Conservation (phyloP, 2,888 invertebrate genomes). For the Megastigmus dorsalis region DNA sequence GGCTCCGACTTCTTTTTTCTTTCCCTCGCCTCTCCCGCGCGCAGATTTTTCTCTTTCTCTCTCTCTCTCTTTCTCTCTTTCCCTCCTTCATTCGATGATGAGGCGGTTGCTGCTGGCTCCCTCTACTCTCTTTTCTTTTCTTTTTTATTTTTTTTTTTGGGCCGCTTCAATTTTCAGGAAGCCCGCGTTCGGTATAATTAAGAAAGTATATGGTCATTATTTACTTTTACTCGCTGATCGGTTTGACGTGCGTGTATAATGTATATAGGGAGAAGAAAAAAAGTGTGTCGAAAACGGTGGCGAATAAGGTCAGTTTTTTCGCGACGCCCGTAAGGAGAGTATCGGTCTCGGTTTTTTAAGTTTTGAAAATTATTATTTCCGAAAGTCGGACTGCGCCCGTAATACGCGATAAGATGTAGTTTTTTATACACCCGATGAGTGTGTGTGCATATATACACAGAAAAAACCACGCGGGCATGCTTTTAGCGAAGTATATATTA, state of each 20-base stretch:
- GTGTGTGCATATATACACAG: no score
- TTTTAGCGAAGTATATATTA: neutral
- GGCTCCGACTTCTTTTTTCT: neutral
- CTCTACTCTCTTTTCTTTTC: no score
- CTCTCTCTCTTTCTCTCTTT: neutral
- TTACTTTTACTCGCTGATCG: slow-evolving; percentile 31
- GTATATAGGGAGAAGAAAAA: no score
- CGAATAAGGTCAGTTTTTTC: slow-evolving; percentile 21
- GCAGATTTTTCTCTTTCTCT: neutral
- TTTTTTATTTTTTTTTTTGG: neutral
- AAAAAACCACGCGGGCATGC: neutral
- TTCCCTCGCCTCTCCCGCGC: neutral
- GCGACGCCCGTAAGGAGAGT: neutral
- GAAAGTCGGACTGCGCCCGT: no score
- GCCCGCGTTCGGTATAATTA: neutral
- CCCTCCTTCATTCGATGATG: neutral
- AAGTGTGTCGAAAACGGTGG: neutral
- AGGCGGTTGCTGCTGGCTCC: no score
- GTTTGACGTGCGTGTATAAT: no score
- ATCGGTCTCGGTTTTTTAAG: neutral
- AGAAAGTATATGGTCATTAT: neutral
- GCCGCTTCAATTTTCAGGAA: slow-evolving; percentile 1
- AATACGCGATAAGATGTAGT: no score
- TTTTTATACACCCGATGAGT: no score
- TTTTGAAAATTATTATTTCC: neutral